These are phyloP conservation scores for Paramuricea clavata DNA, from an alignment of 92 coral and sea anemone species.

Conservation along the genomic window DNA sequence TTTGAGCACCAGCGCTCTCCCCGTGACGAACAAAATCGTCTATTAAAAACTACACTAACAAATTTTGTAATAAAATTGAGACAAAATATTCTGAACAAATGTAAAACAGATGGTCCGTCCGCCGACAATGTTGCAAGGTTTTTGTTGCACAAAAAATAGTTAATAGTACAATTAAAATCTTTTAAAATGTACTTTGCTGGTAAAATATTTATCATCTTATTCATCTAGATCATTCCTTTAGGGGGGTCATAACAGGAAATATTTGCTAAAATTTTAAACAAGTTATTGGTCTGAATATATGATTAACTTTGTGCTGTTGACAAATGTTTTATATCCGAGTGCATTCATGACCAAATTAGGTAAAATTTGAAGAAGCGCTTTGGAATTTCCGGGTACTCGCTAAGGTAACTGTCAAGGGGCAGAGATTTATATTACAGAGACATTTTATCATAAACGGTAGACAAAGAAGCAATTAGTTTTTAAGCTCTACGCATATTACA, in stretches of 20 bases:
- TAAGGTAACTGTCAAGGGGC: neutral
- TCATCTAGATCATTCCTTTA: neutral
- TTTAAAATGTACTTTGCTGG: no score
- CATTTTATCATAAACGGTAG: neutral
- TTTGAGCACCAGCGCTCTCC: no score
- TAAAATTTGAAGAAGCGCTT: neutral
- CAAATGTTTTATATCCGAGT: neutral
- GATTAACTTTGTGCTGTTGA: slow-evolving; percentile 22
- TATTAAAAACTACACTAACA: no score
- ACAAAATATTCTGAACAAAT: neutral
- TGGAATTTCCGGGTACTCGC: slow-evolving; percentile 14
- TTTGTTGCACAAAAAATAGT: neutral
- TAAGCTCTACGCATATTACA: neutral
- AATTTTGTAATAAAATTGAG: no score
- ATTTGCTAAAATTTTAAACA: neutral
- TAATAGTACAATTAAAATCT: no score
- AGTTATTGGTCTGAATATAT: neutral
- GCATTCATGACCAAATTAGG: slow-evolving; percentile 45
- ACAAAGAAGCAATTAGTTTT: neutral
- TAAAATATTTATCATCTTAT: no score
- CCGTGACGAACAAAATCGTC: no score
- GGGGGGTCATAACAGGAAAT: slow-evolving; percentile 4
- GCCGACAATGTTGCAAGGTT: no score
- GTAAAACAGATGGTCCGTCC: neutral
- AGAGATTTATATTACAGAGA: slow-evolving; percentile 11